Percentiles rank a stretch among this genome's conserved stretches.
Evolutionary conservation across 2,113 vertebrate genomes (phyloP).

Genomic region (Rhea americana): DNA sequence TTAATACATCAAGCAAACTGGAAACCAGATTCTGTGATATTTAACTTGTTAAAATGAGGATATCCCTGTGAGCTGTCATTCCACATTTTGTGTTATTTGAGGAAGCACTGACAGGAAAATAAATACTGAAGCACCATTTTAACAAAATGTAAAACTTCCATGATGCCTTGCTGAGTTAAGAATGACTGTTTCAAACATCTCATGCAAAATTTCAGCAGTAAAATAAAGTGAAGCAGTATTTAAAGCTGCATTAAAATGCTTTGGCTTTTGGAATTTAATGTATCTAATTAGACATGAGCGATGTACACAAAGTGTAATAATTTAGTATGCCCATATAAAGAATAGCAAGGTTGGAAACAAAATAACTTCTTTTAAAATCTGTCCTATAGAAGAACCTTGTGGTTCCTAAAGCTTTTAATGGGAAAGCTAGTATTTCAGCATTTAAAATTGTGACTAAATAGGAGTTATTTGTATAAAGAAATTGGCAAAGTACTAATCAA

Average conservation of each 20-base stretch:
- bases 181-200: background rate
- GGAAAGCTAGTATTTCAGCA: background rate
- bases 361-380: background rate
- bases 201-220: background rate
- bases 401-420: background rate
- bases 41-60: background rate
- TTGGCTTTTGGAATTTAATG: background rate
- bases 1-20: background rate
- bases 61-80: too few relatives aligned
- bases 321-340: background rate
- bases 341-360: background rate
- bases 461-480: background rate
- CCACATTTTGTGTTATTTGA: background rate
- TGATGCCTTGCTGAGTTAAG: background rate
- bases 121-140: background rate
- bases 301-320: background rate
- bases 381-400: background rate
- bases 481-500: background rate
- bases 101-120: background rate
- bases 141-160: background rate
- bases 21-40: background rate
- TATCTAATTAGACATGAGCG: background rate
- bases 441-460: background rate
- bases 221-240: background rate
- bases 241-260: background rate